Percentiles rank a stretch among this genome's conserved stretches.
Conservation (phyloP, 2,797 vertebrate genomes). For the Acipenser transmontanus region DNA sequence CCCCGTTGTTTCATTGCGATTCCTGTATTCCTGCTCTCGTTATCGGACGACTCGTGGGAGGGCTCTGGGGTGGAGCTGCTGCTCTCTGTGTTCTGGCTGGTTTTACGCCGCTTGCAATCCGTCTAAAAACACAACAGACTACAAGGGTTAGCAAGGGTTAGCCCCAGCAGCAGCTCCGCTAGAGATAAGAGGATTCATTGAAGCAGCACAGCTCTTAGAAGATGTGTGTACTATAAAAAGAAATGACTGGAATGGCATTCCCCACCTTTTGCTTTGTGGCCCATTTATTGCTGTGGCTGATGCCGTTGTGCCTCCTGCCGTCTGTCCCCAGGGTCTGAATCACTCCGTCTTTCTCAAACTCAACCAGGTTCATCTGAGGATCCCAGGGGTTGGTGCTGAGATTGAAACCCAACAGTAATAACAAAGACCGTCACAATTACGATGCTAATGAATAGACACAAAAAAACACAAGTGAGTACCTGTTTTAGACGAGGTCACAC, state of each 20-base stretch:
- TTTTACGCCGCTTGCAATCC: slow-evolving; percentile 73
- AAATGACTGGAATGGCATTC: background rate
- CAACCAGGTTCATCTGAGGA: slow-evolving; percentile 67
- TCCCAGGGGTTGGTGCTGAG: slow-evolving; percentile 79
- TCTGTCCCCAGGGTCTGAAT: slow-evolving; percentile 75
- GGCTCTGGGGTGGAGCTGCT: slow-evolving; percentile 90
- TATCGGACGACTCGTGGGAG: slow-evolving; percentile 83
- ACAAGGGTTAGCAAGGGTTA: no score
- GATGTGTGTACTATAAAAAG: no score
- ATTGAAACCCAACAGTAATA: no score
- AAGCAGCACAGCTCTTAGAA: no score
- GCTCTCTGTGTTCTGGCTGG: slow-evolving; percentile 90
- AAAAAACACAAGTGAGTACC: no score
- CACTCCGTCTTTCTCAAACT: slow-evolving; percentile 84
- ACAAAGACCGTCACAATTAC: no score
- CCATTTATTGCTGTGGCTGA: slow-evolving; percentile 66
- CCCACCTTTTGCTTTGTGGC: slow-evolving; percentile 68
- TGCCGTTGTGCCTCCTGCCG: slow-evolving; percentile 46
- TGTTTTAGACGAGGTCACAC: no score
- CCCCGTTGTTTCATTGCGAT: no score
- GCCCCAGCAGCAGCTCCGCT: no score
- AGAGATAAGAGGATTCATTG: no score
- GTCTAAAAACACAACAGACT: slow-evolving; percentile 24
- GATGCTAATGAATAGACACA: no score
- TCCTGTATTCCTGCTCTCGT: slow-evolving; percentile 45